phyloP scores from a whole-genome alignment of 2,888 invertebrate genomes.

The Agrotis segetum region DNA sequence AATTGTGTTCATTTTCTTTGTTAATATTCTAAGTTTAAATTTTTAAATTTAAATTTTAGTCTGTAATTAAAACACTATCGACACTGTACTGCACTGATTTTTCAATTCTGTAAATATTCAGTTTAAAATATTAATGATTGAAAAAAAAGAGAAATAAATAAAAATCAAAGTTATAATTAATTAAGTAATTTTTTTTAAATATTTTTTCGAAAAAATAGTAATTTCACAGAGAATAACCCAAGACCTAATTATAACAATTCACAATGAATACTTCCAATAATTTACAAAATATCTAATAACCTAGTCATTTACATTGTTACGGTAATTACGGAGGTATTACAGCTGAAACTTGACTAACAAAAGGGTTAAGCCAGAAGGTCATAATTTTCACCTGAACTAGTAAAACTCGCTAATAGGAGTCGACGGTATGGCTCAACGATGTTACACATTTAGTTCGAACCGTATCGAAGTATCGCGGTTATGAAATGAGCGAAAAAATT shows the following conservation, averaged over 20 bases:
- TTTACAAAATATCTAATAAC: not conserved
- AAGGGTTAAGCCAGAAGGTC: slow-evolving; percentile 23
- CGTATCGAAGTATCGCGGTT: slow-evolving; percentile 85
- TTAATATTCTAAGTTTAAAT: not conserved
- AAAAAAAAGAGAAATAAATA: no score
- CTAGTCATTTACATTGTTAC: not conserved
- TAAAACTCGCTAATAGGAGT: slow-evolving; percentile 76
- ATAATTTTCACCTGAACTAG: slow-evolving; percentile 46
- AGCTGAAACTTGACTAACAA: slow-evolving; percentile 1
- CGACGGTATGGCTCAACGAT: slow-evolving; percentile 82
- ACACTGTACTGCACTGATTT: no score
- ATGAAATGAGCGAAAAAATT: slow-evolving; percentile 81
- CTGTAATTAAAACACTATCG: no score
- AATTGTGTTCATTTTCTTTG: not conserved
- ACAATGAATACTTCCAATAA: not conserved
- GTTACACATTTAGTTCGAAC: slow-evolving; percentile 87
- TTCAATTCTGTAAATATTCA: no score
- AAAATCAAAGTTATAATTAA: no score
- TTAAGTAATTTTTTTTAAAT: no score
- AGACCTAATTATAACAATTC: not conserved
- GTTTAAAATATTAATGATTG: no score
- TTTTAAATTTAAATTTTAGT: no score
- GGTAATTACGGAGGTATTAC: slow-evolving; percentile 15
- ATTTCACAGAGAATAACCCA: not conserved
- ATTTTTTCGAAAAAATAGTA: no score